Evolutionary conservation across 2,797 vertebrate species (phyloP).

Genomic region (Oreochromis grahami): DNA sequence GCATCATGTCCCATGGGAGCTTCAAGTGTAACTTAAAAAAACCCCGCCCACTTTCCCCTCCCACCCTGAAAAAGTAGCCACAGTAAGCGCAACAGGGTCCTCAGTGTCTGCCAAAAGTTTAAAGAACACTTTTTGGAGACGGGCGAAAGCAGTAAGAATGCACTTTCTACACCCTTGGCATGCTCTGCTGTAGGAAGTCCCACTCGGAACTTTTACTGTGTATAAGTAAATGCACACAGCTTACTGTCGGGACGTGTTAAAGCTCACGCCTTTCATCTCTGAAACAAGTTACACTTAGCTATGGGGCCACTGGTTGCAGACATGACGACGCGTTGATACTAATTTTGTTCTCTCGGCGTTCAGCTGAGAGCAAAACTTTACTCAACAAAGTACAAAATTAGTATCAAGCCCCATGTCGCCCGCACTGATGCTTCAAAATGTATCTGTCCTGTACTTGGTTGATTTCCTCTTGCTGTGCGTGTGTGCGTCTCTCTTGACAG

Average conservation of each 20-base stretch:
- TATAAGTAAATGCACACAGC: not conserved
- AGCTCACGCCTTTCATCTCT: constrained; percentile 14
- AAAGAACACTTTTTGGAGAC: constrained; percentile 44
- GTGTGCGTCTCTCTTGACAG: constrained; percentile 76
- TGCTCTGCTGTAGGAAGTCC: constrained; percentile 28
- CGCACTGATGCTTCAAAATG: constrained; percentile 96
- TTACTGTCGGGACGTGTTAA: constrained; percentile 11
- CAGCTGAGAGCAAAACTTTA: constrained; percentile 73
- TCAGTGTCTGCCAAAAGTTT: constrained; percentile 32
- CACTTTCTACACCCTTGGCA: constrained; percentile 12
- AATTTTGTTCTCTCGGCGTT: constrained; percentile 86
- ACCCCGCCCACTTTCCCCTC: not conserved
- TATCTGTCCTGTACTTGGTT: constrained; percentile 81
- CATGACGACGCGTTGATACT: constrained; percentile 83
- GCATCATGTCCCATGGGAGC: constrained; percentile 93
- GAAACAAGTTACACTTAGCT: constrained; percentile 78
- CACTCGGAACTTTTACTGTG: not conserved
- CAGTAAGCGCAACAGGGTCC: constrained; percentile 24
- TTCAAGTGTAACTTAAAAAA: constrained; percentile 77
- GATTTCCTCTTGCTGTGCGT: constrained; percentile 73
- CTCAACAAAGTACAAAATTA: constrained; percentile 84
- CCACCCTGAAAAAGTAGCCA: constrained; percentile 14
- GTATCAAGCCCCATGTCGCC: constrained; percentile 86
- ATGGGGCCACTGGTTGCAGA: constrained; percentile 85
- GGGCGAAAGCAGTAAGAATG: constrained; percentile 38